A percentile compares a stretch with the other conserved stretches of the same genome.
phyloP scores from a whole-genome alignment of 2,888 invertebrate species.

The Salpingus planirostris region DNA sequence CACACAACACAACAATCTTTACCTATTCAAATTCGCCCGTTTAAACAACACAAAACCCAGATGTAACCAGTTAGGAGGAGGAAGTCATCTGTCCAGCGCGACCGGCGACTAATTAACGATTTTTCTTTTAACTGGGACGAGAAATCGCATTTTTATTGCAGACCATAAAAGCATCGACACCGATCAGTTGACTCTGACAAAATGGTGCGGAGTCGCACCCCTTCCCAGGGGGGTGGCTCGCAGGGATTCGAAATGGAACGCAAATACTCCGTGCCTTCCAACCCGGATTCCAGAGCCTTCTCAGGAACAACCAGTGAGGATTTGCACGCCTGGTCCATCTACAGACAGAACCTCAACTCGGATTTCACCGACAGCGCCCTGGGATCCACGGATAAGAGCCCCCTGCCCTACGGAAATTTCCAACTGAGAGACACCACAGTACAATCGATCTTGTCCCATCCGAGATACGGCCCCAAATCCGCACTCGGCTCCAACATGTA shows the following conservation, averaged over 20 bases:
- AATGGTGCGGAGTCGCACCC: slow-evolving; percentile 33
- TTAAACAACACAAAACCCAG: no score
- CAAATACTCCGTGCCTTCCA: slow-evolving; percentile 81
- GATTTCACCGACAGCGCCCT: slow-evolving; percentile 92
- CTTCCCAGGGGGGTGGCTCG: slow-evolving; percentile 41
- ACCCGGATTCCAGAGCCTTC: slow-evolving; percentile 60
- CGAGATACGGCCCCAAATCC: slow-evolving; percentile 83
- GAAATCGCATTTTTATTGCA: no score
- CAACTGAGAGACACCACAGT: slow-evolving; percentile 88
- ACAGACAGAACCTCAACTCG: slow-evolving; percentile 88
- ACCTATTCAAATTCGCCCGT: no score
- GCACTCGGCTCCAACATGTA: slow-evolving; percentile 87
- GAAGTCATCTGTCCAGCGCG: no score
- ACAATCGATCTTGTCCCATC: slow-evolving; percentile 82
- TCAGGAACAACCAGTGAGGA: slow-evolving; percentile 83
- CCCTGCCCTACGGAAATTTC: slow-evolving; percentile 89
- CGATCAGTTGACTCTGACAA: slow-evolving; percentile 10
- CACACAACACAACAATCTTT: no score
- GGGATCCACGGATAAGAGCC: slow-evolving; percentile 87
- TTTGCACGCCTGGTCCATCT: slow-evolving; percentile 93
- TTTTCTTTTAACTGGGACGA: no score
- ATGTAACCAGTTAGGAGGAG: no score
- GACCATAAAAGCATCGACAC: no score
- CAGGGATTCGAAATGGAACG: slow-evolving; percentile 64
- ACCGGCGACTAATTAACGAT: no score